Base-by-base conservation (phyloP, 2,888 invertebrate genomes). In the Disparrhopalites patrizii region DNA sequence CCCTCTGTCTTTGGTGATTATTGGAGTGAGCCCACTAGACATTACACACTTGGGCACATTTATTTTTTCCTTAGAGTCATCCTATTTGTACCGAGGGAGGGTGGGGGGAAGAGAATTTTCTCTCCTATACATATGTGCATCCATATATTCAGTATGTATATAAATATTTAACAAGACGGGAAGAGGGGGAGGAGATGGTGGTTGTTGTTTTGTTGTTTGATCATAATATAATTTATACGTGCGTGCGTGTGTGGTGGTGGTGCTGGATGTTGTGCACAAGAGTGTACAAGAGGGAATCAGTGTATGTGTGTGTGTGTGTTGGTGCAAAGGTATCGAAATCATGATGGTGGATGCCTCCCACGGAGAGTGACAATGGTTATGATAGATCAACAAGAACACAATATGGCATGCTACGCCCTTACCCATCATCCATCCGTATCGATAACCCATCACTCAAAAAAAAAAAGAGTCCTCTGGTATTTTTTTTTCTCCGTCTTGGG, bases 301-400 rank as follows among this genome's bases (percentile, higher is more conserved):
- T 56, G 56, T 23, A n/a, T n/a, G n/a, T n/a, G n/a, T n/a, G n/a
- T n/a, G n/a, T n/a, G n/a, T n/a, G n/a, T n/a, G n/a, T n/a, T n/a
- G 47, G 40, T 54, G 62, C 13, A 38, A 50, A 67, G 52, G 66
- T 62, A 67, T 67, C 66, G 62, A 67, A 67, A 58, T 67, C 67
- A 56, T 68, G 47, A 56, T 64, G 55, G 50, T 55, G 51, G 47
- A 60, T 70, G 68, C 70, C 70, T 67, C 70, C 70, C 70, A 70
- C 62, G 36, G 70, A 30, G 68, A 65, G 68, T 69, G 69, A 70
- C 70, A 70, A 70, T 70, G 67, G 67, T 67, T 67, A 63, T 67
- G 65, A 69, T 67, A 65, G 62, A 69, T 70, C 65, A 70, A 68
- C 30, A 54, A 62, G 52, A 64, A 65, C 51, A 56, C 65, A 67